Evolutionary conservation across 2,888 invertebrate species (phyloP).

Genomic region (Archips crataeganus): DNA sequence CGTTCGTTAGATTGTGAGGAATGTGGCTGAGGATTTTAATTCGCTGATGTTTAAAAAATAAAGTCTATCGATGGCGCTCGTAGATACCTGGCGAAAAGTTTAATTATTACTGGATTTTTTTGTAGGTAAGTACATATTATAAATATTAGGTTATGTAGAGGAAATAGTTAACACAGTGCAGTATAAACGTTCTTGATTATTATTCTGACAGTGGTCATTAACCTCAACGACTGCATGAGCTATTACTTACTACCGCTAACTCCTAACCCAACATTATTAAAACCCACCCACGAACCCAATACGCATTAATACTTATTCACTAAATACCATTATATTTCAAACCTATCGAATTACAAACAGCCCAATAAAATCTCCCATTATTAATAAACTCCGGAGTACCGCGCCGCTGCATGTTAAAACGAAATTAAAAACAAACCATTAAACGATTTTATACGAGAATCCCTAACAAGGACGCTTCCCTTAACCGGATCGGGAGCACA

Average conservation of each 20-base stretch:
- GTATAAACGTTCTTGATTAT: background rate
- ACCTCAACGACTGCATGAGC: background rate
- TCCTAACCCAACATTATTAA: constrained; percentile 39
- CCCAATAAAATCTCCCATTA: constrained; percentile 73
- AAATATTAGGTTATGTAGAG: no score
- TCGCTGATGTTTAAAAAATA: constrained; percentile 3
- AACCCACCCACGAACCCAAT: constrained; percentile 59
- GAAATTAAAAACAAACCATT: constrained; percentile 86
- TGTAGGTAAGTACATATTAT: no score
- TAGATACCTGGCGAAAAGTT: background rate
- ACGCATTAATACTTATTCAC: constrained; percentile 52
- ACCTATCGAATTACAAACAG: constrained; percentile 68
- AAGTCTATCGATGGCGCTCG: no score
- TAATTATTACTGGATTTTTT: background rate
- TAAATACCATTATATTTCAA: constrained; percentile 56
- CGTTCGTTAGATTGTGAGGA: constrained; percentile 18
- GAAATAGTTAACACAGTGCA: background rate
- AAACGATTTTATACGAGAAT: constrained; percentile 84
- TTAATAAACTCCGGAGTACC: constrained; percentile 75
- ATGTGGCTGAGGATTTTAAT: constrained; percentile 23
- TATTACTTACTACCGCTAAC: constrained; percentile 41
- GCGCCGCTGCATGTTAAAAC: constrained; percentile 77
- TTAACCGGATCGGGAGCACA: constrained; percentile 86
- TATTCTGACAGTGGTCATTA: background rate
- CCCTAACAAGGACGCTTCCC: constrained; percentile 85